Percentiles rank a stretch among this genome's conserved stretches.
Conservation (phyloP, 1,140 invertebrate species). For the Cataglyphis hispanica region DNA sequence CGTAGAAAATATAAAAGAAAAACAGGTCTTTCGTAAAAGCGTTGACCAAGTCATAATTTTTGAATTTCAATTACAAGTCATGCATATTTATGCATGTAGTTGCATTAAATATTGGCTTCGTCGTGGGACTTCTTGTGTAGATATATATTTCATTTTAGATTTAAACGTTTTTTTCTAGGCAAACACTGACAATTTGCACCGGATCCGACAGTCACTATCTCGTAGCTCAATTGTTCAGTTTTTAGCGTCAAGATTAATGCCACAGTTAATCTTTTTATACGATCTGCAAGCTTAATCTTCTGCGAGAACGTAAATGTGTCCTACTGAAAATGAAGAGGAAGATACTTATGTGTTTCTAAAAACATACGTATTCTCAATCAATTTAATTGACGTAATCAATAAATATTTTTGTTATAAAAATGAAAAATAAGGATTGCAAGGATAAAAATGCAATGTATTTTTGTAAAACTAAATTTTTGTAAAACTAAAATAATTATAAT, state of each 20-base stretch:
- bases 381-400: not conserved
- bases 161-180: slow-evolving; percentile 20
- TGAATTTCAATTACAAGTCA: slow-evolving; percentile 58
- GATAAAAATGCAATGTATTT: not conserved
- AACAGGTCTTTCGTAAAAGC: not conserved
- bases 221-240: slow-evolving; percentile 35
- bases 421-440: not conserved
- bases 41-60: slow-evolving; percentile 58
- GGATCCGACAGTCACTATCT: slow-evolving; percentile 42
- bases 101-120: slow-evolving; percentile 4
- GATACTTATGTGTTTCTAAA: not conserved
- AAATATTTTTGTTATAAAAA: slow-evolving; percentile 5
- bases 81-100: slow-evolving; percentile 44
- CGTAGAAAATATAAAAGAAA: slow-evolving; percentile 46
- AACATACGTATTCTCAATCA: not conserved
- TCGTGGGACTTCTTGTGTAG: slow-evolving; percentile 13
- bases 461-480: not conserved
- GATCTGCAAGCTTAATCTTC: slow-evolving; percentile 40
- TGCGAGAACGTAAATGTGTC: not conserved
- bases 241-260: slow-evolving; percentile 47
- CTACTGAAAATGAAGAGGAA: not conserved
- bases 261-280: slow-evolving; percentile 52
- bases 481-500: too few relatives aligned
- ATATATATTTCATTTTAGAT: slow-evolving; percentile 6
- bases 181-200: slow-evolving; percentile 40